Base-by-base conservation (phyloP, 2,797 vertebrate genomes). In the Chrosomus eos region DNA sequence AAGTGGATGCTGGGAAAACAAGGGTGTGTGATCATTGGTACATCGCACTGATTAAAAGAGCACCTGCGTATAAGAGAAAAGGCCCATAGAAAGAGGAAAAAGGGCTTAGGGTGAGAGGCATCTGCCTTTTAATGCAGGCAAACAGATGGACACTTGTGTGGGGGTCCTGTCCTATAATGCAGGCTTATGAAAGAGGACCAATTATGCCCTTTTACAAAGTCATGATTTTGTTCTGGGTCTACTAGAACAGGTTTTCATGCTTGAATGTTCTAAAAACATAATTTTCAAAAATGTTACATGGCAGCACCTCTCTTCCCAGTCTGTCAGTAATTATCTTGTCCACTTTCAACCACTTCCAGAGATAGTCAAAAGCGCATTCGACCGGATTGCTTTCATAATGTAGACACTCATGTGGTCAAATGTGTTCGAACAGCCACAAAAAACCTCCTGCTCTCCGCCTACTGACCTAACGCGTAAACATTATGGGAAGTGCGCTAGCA, bases 1-100 rank as follows among this genome's bases (percentile, higher is more conserved):
- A 85, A 83, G 80, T 80, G 66, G 82, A 82, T 70, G 85, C 72
- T 64, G 76, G 74, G 87, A 84, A 51, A 48, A 68, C 80, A 83
- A 86, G 82, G 74, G 90, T 78, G 87, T 88, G 87, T 86, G 88
- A 90, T 82, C 75, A 81, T 67, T 62, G 26, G 60, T 77, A 88
- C 88, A 86, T 88, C 85, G 86, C 92, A 92, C 93, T 95, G 94
- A 95, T 95, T 95, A 94, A 94, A 94, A 90, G 85, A 85, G 84
- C 88, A 89, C 84, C 87, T 88, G 89, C 84, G 51, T 90, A 84
- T 86, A 8, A 64, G 79, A 91, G 88, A 88, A 90, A 90, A 88
- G 89, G 90, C 86, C 80, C 90, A 89, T 88, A 84, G 82, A 89
- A 89, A 86, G 90, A 92, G 86, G 88, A 91, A 91, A 90, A 88